Base-by-base conservation (phyloP, 2,888 invertebrate genomes). In the Drosophila suboccidentalis region DNA sequence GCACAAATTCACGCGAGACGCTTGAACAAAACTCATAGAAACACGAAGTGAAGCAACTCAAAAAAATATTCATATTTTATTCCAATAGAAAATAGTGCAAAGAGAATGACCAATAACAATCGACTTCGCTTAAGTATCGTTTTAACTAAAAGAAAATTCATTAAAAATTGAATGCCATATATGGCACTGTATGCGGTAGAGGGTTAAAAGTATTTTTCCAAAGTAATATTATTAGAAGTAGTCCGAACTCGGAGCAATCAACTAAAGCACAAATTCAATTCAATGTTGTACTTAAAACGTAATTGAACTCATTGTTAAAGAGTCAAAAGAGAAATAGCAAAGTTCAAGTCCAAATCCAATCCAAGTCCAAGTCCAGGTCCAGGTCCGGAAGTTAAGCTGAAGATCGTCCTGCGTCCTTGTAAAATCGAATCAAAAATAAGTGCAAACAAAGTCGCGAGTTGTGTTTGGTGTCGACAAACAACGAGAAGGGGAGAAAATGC, bases 401-500 rank as follows among this genome's bases (percentile, higher is more conserved):
- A 59, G 76, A 67, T 71, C 64, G 49, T 54, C 34, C 64, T 43
- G 13, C 58, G 49, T 54, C 34, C 64, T 43, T n/a, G 64, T 43
- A 41, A 79, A 82, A 82, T 85, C 80, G 82, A 82, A 82, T 80
- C 82, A 77, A 77, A 82, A 75, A 69, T 71, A 77, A 75, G 55
- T 64, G 71, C 80, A 82, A 82, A 85, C 82, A 82, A 75, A 22
- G 67, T 85, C 85, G 85, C 80, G 72, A 80, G 78, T 82, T 77
- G 82, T 82, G 80, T 84, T 76, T 76, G 76, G 47, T 55, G 72
- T 55, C 46, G 32, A 55, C 76, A 76, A 76, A 76, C 75, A 75
- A 47, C 3, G 55, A 58, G 22, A 11, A 47, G 26, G 32, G 22
- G 22, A 38, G 26, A 15, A 80, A 81, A 80, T 70, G 80, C 67